A percentile compares a stretch with the other conserved stretches of the same genome.
Conservation (phyloP, 92 coral and sea anemone species). For the Umimayanthus chanpuru region DNA sequence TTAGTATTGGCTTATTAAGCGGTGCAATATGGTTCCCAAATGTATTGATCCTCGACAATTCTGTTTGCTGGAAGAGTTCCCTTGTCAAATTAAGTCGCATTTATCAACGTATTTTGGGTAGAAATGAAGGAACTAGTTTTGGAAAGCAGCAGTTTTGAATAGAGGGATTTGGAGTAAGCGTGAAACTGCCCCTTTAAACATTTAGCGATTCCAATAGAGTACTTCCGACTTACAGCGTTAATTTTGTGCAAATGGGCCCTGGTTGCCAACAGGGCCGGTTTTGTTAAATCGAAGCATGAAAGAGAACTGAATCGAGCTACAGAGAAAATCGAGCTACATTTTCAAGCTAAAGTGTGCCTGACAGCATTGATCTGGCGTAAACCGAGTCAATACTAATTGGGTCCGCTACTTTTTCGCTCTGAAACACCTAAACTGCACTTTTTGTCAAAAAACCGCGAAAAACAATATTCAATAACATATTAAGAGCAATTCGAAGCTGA, state of each 20-base stretch:
- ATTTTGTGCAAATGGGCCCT: constrained; percentile 5
- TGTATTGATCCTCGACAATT: no score
- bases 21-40: no score
- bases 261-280: background rate
- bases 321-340: constrained; percentile 21
- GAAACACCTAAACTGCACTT: background rate
- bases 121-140: no score
- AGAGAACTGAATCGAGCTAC: constrained; percentile 21
- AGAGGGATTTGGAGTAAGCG: no score
- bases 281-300: constrained; percentile 10
- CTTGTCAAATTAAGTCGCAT: no score
- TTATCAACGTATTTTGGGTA: no score
- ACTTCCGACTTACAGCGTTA: background rate
- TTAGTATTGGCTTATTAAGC: no score
- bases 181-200: no score
- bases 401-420: constrained; percentile 2
- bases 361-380: constrained; percentile 2
- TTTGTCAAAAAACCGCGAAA: background rate
- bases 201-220: background rate
- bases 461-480: background rate
- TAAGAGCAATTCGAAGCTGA: constrained; percentile 15
- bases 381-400: background rate
- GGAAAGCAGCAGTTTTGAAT: no score
- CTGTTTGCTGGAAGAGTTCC: no score
- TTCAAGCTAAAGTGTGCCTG: background rate